Base-by-base conservation (phyloP, 1,140 invertebrate genomes). In the Eriosoma lanigerum region DNA sequence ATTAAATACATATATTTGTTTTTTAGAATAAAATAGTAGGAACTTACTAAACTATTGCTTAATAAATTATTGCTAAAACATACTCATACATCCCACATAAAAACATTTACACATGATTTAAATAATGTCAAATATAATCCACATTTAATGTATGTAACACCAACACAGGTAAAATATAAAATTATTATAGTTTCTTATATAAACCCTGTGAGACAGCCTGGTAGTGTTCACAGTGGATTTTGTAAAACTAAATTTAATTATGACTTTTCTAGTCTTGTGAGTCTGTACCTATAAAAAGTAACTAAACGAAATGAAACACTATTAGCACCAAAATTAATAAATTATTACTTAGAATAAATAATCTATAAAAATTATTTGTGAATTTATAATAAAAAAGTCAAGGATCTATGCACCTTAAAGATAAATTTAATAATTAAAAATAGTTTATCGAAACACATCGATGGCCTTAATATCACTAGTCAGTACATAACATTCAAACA, bases 11-110 rank as follows among this genome's bases (percentile, higher is more conserved):
- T 56, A 75, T 24, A n/a, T 75, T 15, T 52, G 8, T 38, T 4
- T 52, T 70, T 72, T 72, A 72, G 68, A 72, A 72, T 52, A 29
- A 72, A 72, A 72, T 58, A 75, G 54, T 75, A 75, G 72, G 72
- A 75, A 75, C 72, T 75, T 58, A 75, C 72, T 75, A 56, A 75
- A 75, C 72, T 75, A 75, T 75, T 75, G 72, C 72, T 75, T 44
- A 38, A 75, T 48, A 75, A 44, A 58, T 75, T 75, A 75, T 75
- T 75, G 72, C 72, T 75, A 75, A 32, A 32, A 75, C 72, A 56
- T 46, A 48, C 38, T 58, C 3, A 38, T 38, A 58, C 38, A 75
- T 75, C 6, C 26, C 21, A 44, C n/a, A 52, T 29, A n/a, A 72
- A 29, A 70, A 70, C 21, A 50, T 26, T 50, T 29, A 52, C 5